Percentiles rank a stretch among this genome's conserved stretches.
Evolutionary conservation across 2,888 invertebrate species (phyloP).

Genomic region (Melipona bicolor): DNA sequence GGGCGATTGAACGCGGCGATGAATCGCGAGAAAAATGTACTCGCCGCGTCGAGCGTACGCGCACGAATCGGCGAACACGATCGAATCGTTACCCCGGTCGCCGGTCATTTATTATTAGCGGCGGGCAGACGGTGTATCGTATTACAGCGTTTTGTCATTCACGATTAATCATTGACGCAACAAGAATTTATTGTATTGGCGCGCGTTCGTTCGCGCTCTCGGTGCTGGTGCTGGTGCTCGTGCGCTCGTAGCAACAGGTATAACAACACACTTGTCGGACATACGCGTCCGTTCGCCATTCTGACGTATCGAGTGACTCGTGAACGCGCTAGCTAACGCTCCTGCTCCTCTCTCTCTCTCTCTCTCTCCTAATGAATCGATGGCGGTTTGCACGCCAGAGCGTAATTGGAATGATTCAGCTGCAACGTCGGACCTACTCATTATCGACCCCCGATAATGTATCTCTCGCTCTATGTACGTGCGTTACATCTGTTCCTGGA

Average conservation of each 20-base stretch:
- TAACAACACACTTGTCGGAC: constrained; percentile 61
- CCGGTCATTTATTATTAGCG: constrained; percentile 64
- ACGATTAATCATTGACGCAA: constrained; percentile 67
- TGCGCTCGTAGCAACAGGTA: constrained; percentile 65
- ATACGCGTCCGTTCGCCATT: constrained; percentile 35
- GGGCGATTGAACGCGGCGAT: background rate
- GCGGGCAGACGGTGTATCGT: constrained; percentile 32
- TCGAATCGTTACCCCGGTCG: constrained; percentile 38
- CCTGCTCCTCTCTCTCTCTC: background rate
- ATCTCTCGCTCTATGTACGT: background rate
- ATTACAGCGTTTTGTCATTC: constrained; percentile 67
- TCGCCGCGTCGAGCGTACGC: background rate
- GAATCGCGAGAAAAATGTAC: constrained; percentile 32
- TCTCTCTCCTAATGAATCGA: constrained; percentile 42
- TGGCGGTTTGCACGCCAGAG: constrained; percentile 23
- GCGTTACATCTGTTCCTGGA: too few relatives aligned
- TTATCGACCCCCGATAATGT: constrained; percentile 27
- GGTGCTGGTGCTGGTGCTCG: too few relatives aligned
- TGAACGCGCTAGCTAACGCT: constrained; percentile 29
- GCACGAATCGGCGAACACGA: constrained; percentile 2
- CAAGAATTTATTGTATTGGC: constrained; percentile 72
- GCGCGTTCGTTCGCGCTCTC: constrained; percentile 1
- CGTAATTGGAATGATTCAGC: constrained; percentile 46
- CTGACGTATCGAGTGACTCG: constrained; percentile 56
- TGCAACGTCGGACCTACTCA: constrained; percentile 22